phyloP scores from a whole-genome alignment of 1,140 invertebrate species.

The Zaprionus africanus region DNA sequence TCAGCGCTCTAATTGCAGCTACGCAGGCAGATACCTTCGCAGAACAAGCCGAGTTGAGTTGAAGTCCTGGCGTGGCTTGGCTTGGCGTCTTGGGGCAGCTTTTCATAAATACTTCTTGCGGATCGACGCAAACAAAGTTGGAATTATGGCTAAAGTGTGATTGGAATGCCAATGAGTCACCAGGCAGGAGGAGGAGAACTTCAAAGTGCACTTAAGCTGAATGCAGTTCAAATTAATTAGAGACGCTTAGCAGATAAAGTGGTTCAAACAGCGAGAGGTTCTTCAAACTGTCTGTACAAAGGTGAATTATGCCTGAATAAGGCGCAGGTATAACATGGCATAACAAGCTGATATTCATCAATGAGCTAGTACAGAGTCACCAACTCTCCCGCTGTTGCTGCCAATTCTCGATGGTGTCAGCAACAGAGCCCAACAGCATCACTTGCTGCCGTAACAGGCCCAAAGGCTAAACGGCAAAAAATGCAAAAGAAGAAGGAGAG shows the following conservation, averaged over 20 bases:
- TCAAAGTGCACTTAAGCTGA: not conserved
- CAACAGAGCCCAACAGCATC: slow-evolving; percentile 43
- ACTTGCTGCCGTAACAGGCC: slow-evolving; percentile 27
- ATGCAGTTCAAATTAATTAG: not conserved
- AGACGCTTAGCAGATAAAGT: not conserved
- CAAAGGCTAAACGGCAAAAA: slow-evolving; percentile 50
- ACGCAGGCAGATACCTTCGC: slow-evolving; percentile 14
- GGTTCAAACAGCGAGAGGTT: not conserved
- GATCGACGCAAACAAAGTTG: not conserved
- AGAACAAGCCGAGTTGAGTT: slow-evolving; percentile 2
- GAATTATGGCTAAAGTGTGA: slow-evolving; percentile 6
- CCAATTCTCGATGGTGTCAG: slow-evolving; percentile 70
- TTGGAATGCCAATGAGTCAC: not conserved
- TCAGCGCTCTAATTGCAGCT: slow-evolving; percentile 58
- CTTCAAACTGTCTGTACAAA: not conserved
- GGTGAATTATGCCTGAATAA: not conserved
- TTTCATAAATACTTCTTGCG: not conserved
- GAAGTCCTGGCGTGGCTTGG: not conserved
- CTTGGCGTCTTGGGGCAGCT: not conserved
- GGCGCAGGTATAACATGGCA: not conserved
- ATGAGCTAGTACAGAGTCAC: slow-evolving; percentile 13
- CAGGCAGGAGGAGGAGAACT: not conserved
- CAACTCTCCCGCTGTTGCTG: slow-evolving; percentile 17
- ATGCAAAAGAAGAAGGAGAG: not conserved
- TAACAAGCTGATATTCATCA: not conserved